Evolutionary conservation across 1,140 invertebrate genomes (phyloP).

Genomic region (Adoxophyes honmai): DNA sequence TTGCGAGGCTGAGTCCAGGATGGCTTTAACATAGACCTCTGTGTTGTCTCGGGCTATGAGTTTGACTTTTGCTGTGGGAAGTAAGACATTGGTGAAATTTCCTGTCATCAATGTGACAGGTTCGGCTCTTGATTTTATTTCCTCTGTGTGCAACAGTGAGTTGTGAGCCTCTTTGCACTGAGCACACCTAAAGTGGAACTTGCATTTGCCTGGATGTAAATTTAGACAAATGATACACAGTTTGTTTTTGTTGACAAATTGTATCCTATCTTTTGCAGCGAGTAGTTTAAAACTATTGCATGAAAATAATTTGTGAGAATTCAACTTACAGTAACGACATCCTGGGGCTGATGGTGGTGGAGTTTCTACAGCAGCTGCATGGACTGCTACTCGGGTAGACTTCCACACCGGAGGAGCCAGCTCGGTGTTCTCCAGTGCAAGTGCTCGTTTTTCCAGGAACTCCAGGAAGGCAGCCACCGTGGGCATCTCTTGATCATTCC

Average conservation of each 20-base stretch:
- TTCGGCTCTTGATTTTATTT: not conserved
- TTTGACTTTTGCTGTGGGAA: slow-evolving; percentile 6
- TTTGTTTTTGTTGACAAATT: not conserved
- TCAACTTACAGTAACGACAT: slow-evolving; percentile 1
- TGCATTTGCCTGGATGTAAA: not conserved
- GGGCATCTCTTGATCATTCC: not conserved
- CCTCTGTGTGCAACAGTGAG: not conserved
- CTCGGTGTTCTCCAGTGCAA: slow-evolving; percentile 10
- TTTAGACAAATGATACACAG: not conserved
- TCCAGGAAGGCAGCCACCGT: not conserved
- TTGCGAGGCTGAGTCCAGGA: not conserved
- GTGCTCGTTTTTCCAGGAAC: slow-evolving; percentile 11
- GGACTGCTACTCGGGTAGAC: no score
- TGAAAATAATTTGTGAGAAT: not conserved
- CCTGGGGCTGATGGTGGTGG: not conserved
- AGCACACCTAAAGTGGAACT: not conserved
- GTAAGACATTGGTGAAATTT: not conserved
- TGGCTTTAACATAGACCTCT: slow-evolving; percentile 3
- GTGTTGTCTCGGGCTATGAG: not conserved
- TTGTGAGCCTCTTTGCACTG: not conserved
- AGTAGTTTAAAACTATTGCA: not conserved
- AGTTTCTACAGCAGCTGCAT: not conserved
- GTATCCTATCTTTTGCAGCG: not conserved
- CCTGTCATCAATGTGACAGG: not conserved
- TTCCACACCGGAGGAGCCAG: not conserved